Conservation (phyloP, 2,797 vertebrate species). For the Potorous gilbertii region DNA sequence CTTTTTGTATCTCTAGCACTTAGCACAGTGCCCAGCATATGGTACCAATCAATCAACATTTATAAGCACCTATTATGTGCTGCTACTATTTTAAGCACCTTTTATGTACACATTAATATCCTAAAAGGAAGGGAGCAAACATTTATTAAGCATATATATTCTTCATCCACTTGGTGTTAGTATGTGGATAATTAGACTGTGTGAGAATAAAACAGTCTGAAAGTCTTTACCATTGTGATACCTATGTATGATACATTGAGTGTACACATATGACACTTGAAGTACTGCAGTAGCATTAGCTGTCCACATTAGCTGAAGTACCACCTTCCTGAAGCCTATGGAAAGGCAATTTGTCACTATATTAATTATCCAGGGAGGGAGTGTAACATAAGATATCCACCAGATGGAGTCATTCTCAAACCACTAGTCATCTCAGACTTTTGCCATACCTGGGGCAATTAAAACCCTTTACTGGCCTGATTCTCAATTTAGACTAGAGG, state of each 20-base stretch:
- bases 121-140: neutral
- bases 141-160: neutral
- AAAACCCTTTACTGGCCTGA: neutral
- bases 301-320: neutral
- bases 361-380: neutral
- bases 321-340: neutral
- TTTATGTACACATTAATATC: neutral
- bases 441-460: neutral
- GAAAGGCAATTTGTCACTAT: neutral
- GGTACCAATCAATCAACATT: neutral
- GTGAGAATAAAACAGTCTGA: neutral
- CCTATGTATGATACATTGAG: neutral
- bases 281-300: neutral
- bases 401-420: neutral
- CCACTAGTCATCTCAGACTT: neutral
- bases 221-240: neutral
- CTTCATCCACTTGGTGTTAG: neutral
- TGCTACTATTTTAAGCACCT: neutral
- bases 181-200: neutral
- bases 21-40: neutral
- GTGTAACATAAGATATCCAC: neutral
- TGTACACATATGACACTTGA: neutral
- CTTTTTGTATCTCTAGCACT: neutral
- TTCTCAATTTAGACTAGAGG: neutral
- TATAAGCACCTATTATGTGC: neutral